phyloP scores from a whole-genome alignment of 2,797 vertebrate genomes.

The Sebastes hubbsi region DNA sequence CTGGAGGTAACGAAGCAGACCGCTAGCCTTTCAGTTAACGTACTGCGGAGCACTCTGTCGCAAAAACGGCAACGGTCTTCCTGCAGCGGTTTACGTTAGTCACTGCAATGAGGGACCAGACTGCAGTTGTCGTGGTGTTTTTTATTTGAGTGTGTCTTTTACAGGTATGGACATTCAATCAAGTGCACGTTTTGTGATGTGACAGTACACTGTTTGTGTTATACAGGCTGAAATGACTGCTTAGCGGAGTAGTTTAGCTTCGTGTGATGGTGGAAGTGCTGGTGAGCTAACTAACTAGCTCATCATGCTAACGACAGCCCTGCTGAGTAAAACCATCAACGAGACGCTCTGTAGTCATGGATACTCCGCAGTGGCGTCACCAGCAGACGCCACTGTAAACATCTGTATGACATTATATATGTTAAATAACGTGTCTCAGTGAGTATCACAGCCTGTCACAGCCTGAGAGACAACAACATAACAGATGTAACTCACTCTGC shows the following conservation, averaged over 20 bases:
- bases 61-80: slow-evolving; percentile 43
- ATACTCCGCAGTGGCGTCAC: slow-evolving; percentile 16
- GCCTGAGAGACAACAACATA: too few relatives aligned
- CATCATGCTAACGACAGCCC: slow-evolving; percentile 33
- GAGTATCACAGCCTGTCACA: background rate
- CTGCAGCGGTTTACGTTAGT: slow-evolving; percentile 54
- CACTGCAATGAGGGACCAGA: slow-evolving; percentile 52
- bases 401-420: background rate
- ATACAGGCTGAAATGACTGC: accelerated
- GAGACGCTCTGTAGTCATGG: slow-evolving; percentile 51
- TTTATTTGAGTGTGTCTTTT: slow-evolving; percentile 55
- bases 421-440: background rate
- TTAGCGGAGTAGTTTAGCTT: background rate
- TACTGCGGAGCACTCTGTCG: slow-evolving; percentile 54
- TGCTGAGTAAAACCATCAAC: background rate
- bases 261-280: background rate
- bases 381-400: background rate
- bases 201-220: background rate
- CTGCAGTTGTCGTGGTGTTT: slow-evolving; percentile 15
- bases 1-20: background rate
- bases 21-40: background rate
- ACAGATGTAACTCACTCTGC: too few relatives aligned
- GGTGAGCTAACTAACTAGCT: slow-evolving; percentile 10
- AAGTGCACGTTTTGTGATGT: background rate
- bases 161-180: slow-evolving; percentile 59